These are phyloP conservation scores for Cistogaster globosa DNA, from an alignment of 2,888 invertebrate genomes.

Conservation along the genomic window DNA sequence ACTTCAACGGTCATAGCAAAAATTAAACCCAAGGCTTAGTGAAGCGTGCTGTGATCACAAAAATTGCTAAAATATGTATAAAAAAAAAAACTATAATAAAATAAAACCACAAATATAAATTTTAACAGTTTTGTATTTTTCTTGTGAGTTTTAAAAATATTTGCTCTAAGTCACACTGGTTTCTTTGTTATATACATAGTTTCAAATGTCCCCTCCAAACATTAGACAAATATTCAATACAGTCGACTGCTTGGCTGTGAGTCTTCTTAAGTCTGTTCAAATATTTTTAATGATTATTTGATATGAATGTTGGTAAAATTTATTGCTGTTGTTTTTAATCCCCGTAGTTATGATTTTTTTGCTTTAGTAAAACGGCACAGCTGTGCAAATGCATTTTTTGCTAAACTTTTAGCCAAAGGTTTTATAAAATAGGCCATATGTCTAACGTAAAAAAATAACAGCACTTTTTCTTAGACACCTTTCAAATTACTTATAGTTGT, in stretches of 20 bases:
- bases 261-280: not conserved
- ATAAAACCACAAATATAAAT: constrained; percentile 56
- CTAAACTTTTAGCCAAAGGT: constrained; percentile 47
- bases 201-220: constrained; percentile 63
- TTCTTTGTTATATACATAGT: constrained; percentile 38
- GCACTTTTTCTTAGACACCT: constrained; percentile 42
- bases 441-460: constrained; percentile 6
- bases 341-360: not conserved
- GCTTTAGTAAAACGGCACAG: constrained; percentile 44
- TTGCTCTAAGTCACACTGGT: constrained; percentile 35
- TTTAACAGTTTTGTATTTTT: constrained; percentile 1
- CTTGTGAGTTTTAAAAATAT: constrained; percentile 3
- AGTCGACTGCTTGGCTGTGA: constrained; percentile 4
- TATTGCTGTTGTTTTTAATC: constrained; percentile 12
- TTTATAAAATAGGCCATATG: constrained; percentile 59
- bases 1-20: constrained; percentile 33
- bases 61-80: constrained; percentile 31
- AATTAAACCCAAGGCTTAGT: constrained; percentile 61
- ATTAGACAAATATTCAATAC: constrained; percentile 13
- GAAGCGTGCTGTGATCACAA: constrained; percentile 63
- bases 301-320: constrained; percentile 21
- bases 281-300: constrained; percentile 7
- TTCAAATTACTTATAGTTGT: constrained; percentile 9
- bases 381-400: constrained; percentile 52
- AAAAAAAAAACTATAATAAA: constrained; percentile 4